These are phyloP conservation scores for Orthosia incerta DNA, from an alignment of 2,888 invertebrate species.

Conservation along the genomic window DNA sequence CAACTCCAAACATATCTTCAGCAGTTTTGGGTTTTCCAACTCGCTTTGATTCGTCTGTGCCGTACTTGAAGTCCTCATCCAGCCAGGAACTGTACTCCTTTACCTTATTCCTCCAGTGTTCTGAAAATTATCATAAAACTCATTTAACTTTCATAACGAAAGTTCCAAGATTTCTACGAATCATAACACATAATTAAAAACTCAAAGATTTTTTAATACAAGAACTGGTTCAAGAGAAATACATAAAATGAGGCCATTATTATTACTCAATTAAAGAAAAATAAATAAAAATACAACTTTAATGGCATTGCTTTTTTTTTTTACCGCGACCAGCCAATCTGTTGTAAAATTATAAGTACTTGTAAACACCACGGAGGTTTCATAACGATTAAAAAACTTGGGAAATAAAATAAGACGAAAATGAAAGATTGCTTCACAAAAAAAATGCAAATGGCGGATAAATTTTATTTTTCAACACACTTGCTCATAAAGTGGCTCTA, in stretches of 20 bases:
- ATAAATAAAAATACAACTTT: background rate
- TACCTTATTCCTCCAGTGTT: slow-evolving; percentile 84
- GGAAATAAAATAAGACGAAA: no score
- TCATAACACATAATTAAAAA: background rate
- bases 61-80: slow-evolving; percentile 86
- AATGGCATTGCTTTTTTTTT: background rate
- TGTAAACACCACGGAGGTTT: background rate
- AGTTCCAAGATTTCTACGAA: background rate
- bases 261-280: no score
- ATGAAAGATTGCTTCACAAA: no score
- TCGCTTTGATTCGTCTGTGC: slow-evolving; percentile 90
- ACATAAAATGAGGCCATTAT: background rate
- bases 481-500: no score
- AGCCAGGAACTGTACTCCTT: slow-evolving; percentile 88
- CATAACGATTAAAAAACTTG: background rate
- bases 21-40: slow-evolving; percentile 90
- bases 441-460: no score
- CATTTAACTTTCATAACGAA: background rate
- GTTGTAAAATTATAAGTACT: background rate
- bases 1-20: slow-evolving; percentile 89
- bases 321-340: background rate
- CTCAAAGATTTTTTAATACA: background rate
- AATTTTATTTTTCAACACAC: no score
- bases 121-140: slow-evolving; percentile 67
- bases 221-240: background rate